Base-by-base conservation (phyloP, 2,888 invertebrate species). In the Imbricaverruca yamaguchii region DNA sequence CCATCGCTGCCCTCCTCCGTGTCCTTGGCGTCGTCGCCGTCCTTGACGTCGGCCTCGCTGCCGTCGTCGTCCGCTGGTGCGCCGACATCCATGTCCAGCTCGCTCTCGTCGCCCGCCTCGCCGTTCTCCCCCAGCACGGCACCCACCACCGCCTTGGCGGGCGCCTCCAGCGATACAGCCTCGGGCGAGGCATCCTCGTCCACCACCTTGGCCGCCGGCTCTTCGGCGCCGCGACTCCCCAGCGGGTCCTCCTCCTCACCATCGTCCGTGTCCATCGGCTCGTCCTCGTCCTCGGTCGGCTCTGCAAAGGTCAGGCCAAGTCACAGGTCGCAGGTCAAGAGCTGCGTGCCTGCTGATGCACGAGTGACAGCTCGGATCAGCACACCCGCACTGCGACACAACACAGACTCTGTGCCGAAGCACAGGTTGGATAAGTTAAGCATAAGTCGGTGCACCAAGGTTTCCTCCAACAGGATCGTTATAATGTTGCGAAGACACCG, bases 21-120 rank as follows among this genome's bases (percentile, higher is more conserved):
- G 9, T 85, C 77, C 23, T 23, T 83, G 83, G 82, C 83, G 78
- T 85, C 39, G 39, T 39, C 39, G 39, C 39, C 39, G 39, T 39
- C 39, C 39, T 39, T 85, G 23, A 84, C 83, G 82, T 85, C 85
- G 1, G 9, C 65, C 8, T 8, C n/a, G 65, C 2, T 25, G 67
- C n/a, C 69, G 69, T 25, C 15, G 39, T 39, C 69, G 39, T 18
- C 15, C 15, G 61, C 61, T 18, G 61, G 18, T 56, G 85, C 86
- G 79, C 80, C 82, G 57, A 82, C 83, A 56, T 84, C 82, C 67
- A 81, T 74, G 25, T 82, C 82, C 67, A 82, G 83, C 39, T 82
- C 82, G 23, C 85, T 85, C 83, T 83, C 85, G 80, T 85, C 85
- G 80, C 85, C 85, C 81, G 84, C 84, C 79, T 82, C 84, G 84